Evolutionary conservation across 1,140 invertebrate species (phyloP).

Genomic region (Diplogasteroides magnus): DNA sequence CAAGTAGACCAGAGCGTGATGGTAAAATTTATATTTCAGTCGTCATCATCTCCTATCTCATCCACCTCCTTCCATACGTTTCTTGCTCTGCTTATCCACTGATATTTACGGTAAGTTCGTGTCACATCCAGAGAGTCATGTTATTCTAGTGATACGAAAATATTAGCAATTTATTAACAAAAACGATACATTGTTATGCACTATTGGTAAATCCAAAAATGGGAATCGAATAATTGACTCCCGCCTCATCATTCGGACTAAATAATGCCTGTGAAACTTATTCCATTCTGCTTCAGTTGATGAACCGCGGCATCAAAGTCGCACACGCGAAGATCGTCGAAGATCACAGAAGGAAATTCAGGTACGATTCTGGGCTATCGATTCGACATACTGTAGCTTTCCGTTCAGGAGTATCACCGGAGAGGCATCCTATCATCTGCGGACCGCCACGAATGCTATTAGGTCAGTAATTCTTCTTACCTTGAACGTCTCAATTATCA

Average conservation of each 20-base stretch:
- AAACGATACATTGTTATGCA: too few relatives aligned
- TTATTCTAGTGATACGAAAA: too few relatives aligned
- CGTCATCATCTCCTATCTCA: slow-evolving; percentile 36
- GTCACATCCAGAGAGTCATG: too few relatives aligned
- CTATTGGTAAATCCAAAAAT: too few relatives aligned
- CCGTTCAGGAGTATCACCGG: neutral
- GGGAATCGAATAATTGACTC: too few relatives aligned
- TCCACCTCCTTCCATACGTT: slow-evolving; percentile 36
- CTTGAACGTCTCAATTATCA: too few relatives aligned
- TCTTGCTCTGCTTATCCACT: slow-evolving; percentile 35
- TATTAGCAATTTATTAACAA: too few relatives aligned
- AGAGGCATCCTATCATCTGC: neutral
- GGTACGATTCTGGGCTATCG: too few relatives aligned
- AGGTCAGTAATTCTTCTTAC: neutral
- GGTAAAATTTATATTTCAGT: slow-evolving; percentile 21
- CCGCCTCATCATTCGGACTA: too few relatives aligned
- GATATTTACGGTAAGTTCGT: slow-evolving; percentile 34
- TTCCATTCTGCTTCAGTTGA: too few relatives aligned
- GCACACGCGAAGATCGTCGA: slow-evolving; percentile 35
- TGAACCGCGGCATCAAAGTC: slow-evolving; percentile 25
- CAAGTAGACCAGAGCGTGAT: neutral
- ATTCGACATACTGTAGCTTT: neutral
- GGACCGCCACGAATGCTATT: neutral
- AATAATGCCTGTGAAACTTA: too few relatives aligned
- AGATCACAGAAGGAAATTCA: slow-evolving; percentile 27